These are phyloP conservation scores for Mus musculus DNA, from an alignment of 2,113 vertebrate species.

Conservation along the genomic window GRCm39 chr12:31653501-31654000, in stretches of 20 bases:
- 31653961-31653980: neutral
- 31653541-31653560: constrained; percentile 50
- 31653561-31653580: constrained; percentile 11
- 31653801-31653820: neutral
- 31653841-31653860: neutral
- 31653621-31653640: neutral
- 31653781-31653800: neutral
- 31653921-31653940: neutral
- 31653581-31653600: constrained; percentile 39
- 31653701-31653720: neutral
- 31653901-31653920: neutral
- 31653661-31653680: neutral
- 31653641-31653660: neutral
- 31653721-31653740: neutral
- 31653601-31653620: neutral
- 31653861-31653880: neutral
- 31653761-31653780: neutral
- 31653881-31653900: neutral
- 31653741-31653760: neutral
- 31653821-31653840: neutral
- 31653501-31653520: neutral
- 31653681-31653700: neutral
- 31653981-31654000: neutral
- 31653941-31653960: neutral
- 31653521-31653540: constrained; percentile 2